Evolutionary conservation across 1,140 invertebrate genomes (phyloP).

Genomic region (Orchesella cincta): DNA sequence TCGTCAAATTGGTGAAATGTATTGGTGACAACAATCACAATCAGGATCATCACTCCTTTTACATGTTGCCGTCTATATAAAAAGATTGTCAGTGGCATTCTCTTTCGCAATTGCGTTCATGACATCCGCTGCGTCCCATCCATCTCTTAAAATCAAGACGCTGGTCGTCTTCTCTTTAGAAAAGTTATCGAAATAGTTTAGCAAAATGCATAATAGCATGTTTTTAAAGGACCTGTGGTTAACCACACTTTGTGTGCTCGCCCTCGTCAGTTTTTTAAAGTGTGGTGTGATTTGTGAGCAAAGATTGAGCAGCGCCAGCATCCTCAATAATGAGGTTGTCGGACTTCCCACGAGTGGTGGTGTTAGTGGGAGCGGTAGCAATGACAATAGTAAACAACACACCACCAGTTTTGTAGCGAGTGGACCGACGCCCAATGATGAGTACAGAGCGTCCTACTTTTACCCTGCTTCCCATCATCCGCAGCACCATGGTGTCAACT

Average conservation of each 20-base stretch:
- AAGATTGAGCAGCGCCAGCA: background rate
- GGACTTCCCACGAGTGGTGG: too few species aligned
- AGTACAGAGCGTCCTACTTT: constrained; percentile 21
- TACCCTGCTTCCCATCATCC: background rate
- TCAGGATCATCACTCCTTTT: background rate
- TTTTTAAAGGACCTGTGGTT: background rate
- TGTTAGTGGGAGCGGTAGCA: background rate
- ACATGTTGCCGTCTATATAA: background rate
- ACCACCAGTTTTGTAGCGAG: background rate
- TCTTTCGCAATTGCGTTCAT: constrained; percentile 23
- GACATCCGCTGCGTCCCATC: background rate
- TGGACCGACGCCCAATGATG: background rate
- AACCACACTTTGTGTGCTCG: background rate
- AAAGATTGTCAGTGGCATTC: constrained; percentile 24
- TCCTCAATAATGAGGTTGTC: background rate
- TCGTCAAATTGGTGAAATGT: background rate
- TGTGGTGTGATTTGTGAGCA: constrained; percentile 14
- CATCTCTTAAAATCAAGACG: background rate
- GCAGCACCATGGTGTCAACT: background rate
- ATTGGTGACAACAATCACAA: background rate
- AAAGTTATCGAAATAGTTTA: background rate
- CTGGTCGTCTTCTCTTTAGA: constrained; percentile 4
- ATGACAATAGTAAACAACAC: background rate
- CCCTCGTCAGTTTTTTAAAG: background rate
- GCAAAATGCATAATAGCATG: background rate